Conservation (phyloP, 2,888 invertebrate species). For the Xestia sexstrigata region DNA sequence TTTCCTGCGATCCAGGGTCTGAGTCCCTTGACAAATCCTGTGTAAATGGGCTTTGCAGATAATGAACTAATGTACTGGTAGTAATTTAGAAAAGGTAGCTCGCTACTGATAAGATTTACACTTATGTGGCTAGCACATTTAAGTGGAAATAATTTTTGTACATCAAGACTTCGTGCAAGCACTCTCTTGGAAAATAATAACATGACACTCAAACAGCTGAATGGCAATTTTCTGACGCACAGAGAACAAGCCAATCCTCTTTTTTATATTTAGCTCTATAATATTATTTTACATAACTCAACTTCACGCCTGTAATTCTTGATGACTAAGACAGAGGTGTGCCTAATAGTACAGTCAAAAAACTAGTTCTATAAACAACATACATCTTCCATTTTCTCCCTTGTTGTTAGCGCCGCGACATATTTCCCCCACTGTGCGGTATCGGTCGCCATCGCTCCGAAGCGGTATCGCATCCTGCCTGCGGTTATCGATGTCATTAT, state of each 20-base stretch:
- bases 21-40: conserved; percentile 3
- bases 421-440: conserved; percentile 16
- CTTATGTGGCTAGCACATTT: not conserved
- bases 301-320: not conserved
- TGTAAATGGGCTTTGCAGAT: not conserved
- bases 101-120: not conserved
- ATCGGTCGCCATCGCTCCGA: conserved; percentile 28
- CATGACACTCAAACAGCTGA: not conserved
- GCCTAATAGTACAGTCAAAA: not conserved
- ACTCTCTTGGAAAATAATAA: not conserved
- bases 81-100: not conserved
- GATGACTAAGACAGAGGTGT: not conserved
- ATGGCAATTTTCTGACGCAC: not conserved
- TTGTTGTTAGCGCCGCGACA: conserved; percentile 7
- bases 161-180: not conserved
- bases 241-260: not conserved
- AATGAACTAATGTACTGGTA: not conserved
- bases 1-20: conserved; percentile 11
- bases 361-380: not conserved
- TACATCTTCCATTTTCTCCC: not conserved
- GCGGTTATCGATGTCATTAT: conserved; percentile 56
- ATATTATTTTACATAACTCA: no score
- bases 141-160: not conserved
- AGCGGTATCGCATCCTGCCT: conserved; percentile 45
- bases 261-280: not conserved